phyloP scores from a whole-genome alignment of 2,888 invertebrate species.

The Abrostola triplasia region DNA sequence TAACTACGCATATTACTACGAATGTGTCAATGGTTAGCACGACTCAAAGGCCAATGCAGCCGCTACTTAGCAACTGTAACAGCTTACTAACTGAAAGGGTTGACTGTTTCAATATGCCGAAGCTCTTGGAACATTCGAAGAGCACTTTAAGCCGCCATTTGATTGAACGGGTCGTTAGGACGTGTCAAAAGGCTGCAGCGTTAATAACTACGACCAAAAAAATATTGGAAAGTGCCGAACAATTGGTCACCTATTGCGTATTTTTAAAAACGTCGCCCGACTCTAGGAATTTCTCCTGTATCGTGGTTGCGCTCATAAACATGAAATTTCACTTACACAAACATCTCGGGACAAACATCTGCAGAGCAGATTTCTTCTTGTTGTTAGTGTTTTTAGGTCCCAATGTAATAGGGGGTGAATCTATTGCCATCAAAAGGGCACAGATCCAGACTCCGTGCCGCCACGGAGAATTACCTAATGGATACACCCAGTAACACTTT shows the following conservation, averaged over 20 bases:
- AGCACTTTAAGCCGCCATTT: conserved; percentile 54
- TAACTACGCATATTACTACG: background rate
- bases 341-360: too few species aligned
- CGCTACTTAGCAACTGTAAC: conserved; percentile 18
- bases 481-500: too few species aligned
- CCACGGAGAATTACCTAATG: too few species aligned
- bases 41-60: conserved; percentile 13
- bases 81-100: conserved; percentile 30
- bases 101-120: conserved; percentile 48
- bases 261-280: background rate
- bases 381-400: too few species aligned
- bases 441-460: too few species aligned
- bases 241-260: conserved; percentile 22
- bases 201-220: conserved; percentile 48
- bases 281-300: too few species aligned
- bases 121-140: conserved; percentile 39
- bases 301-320: too few species aligned
- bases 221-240: conserved; percentile 22
- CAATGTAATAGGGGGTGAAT: too few species aligned
- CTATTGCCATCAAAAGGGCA: too few species aligned
- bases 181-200: conserved; percentile 50
- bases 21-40: background rate
- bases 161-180: conserved; percentile 54
- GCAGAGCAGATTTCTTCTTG: too few species aligned
- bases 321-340: too few species aligned